Evolutionary conservation across 1,140 invertebrate genomes (phyloP).

Genomic region (Cydia amplana): DNA sequence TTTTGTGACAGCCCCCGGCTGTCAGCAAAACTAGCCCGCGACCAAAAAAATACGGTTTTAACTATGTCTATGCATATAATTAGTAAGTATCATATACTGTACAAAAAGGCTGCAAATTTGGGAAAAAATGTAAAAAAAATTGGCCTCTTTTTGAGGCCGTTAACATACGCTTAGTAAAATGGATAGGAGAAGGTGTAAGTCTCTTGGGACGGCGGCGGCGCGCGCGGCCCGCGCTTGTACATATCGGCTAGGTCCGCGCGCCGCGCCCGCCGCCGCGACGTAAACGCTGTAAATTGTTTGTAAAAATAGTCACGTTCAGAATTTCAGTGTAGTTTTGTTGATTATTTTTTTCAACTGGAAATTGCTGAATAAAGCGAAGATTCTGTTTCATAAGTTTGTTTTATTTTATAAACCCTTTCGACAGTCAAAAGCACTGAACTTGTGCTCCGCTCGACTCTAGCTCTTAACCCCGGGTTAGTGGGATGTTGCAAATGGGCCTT

Average conservation of each 20-base stretch:
- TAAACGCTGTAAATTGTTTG: conserved; percentile 76
- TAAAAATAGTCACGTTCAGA: conserved; percentile 77
- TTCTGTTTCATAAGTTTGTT: conserved; percentile 71
- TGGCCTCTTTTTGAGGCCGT: conserved; percentile 68
- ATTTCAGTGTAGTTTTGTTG: conserved; percentile 78
- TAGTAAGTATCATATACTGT: conserved; percentile 79
- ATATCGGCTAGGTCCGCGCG: conserved; percentile 53
- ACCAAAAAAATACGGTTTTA: conserved; percentile 74
- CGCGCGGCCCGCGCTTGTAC: conserved; percentile 60
- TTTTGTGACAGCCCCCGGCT: conserved; percentile 44
- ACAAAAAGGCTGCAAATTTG: conserved; percentile 76
- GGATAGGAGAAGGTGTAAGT: conserved; percentile 72
- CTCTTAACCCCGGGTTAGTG: too few species aligned
- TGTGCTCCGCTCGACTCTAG: too few species aligned
- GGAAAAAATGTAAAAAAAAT: conserved; percentile 73
- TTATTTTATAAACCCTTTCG: conserved; percentile 48
- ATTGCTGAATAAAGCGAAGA: conserved; percentile 77
- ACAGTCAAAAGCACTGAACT: neutral
- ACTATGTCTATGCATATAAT: conserved; percentile 77
- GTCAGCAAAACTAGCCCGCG: conserved; percentile 51
- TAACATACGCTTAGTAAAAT: conserved; percentile 77
- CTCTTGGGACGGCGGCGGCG: conserved; percentile 46
- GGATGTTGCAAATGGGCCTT: too few species aligned
- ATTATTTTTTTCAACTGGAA: conserved; percentile 76
- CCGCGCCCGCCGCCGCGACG: conserved; percentile 44